Evolutionary conservation across 2,113 vertebrate species (phyloP).

Genomic region (Alectura lathami): DNA sequence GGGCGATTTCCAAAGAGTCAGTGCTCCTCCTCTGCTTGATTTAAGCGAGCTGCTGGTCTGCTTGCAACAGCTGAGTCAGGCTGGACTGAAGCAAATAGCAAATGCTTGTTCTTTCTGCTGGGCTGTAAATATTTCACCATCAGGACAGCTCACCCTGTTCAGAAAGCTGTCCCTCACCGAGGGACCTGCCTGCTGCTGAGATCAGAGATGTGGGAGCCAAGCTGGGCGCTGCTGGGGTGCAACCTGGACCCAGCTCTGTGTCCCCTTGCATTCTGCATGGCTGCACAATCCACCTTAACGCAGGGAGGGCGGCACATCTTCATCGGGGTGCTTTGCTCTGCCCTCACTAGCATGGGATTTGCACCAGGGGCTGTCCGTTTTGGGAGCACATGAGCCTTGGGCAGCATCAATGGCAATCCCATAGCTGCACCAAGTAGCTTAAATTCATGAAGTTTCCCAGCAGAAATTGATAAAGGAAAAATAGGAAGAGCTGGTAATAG

Average conservation of each 20-base stretch:
- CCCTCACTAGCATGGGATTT: not conserved
- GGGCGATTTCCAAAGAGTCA: not conserved
- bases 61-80: not conserved
- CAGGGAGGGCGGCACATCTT: not conserved
- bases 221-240: not conserved
- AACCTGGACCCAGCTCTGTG: not conserved
- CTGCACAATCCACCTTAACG: not conserved
- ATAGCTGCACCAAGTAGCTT: not conserved
- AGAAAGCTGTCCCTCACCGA: no score
- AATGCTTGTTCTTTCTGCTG: not conserved
- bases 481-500: not conserved
- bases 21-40: not conserved
- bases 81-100: not conserved
- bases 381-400: not conserved
- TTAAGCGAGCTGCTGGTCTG: not conserved
- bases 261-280: not conserved
- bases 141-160: not conserved
- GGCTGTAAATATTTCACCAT: not conserved
- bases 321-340: not conserved
- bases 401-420: not conserved
- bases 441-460: not conserved
- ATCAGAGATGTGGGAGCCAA: not conserved
- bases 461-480: not conserved
- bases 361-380: accelerated
- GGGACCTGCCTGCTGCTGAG: not conserved